Conservation (phyloP, 2,113 vertebrate species). For the Ammospiza nelsoni region DNA sequence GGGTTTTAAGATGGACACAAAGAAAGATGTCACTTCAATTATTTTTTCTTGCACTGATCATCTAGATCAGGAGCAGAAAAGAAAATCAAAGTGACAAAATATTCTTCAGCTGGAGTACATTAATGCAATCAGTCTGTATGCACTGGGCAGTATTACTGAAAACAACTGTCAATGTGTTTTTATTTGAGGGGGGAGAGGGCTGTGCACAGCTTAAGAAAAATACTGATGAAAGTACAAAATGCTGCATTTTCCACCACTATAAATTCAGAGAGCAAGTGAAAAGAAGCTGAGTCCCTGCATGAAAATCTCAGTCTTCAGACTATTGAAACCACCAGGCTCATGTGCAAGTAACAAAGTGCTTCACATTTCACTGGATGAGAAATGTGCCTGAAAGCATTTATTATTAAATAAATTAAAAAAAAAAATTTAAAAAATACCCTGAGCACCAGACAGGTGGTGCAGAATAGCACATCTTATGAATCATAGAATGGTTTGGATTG, state of each 20-base stretch:
- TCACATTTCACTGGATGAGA: background rate
- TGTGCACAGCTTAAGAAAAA: background rate
- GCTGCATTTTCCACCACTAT: background rate
- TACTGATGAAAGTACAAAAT: background rate
- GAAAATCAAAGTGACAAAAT: background rate
- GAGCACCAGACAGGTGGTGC: accelerated
- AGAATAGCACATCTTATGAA: accelerated
- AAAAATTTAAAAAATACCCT: background rate
- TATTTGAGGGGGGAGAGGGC: background rate
- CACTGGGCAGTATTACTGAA: background rate
- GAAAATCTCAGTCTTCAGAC: background rate
- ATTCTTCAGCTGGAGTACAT: background rate
- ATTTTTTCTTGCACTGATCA: background rate
- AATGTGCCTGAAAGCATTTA: background rate
- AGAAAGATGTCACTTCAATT: background rate
- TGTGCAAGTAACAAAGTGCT: background rate
- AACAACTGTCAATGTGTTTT: background rate
- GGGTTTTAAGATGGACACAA: background rate
- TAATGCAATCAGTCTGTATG: background rate
- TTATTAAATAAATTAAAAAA: background rate
- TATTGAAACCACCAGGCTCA: background rate
- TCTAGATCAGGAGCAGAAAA: background rate
- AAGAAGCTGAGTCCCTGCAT: background rate
- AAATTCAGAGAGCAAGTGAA: background rate
- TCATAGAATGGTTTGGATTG: background rate